Evolutionary conservation across 2,888 invertebrate genomes (phyloP), one percentile per base, ranked within the genome.

Genomic region (Stenoptilia bipunctidactyla): DNA sequence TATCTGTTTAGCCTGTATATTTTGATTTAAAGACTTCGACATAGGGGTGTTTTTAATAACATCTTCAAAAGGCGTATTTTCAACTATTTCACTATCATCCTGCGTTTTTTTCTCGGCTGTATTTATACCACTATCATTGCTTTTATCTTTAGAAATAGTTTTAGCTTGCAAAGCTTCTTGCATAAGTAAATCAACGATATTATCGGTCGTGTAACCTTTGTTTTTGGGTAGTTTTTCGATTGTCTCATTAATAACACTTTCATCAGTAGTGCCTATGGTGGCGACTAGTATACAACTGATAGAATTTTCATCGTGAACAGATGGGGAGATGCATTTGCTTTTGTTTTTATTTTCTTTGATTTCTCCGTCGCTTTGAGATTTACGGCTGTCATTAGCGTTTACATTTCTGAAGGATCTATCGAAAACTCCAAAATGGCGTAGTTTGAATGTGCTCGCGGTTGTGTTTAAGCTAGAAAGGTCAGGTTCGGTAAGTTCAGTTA

Each of bases 401-500:
- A 45, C 43, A n/a, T 15, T 54, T 15, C 43, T 34, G 13, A 14
- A 14, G 2, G 34, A 34, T 34, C 13, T 60, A n/a, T 49, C 27
- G n/a, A 53, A 53, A 8, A 58, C 55, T 1, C 65, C 66, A 30
- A 46, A 58, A 10, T 47, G 43, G 44, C 53, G 52, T 2, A 46
- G 42, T 51, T 56, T 63, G 1, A 52, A 33, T 5, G 61, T 60
- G 25, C 45, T 54, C 1, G 41, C 42, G 1, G 52, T 41, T 5
- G 40, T 45, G 30, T 43, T 42, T 5, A 48, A 37, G 40, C 57
- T 61, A 10, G 49, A 50, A 13, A 45, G 49, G 2, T 61, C 60
- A n/a, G 44, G 39, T 43, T 79, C 79, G 10, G 55, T 69, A 0
- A 55, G 41, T 53, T 79, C 77, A 1, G 61, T 53, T 1, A 80